Base-by-base conservation (phyloP, 2,888 invertebrate species). In the Beris morrisii region DNA sequence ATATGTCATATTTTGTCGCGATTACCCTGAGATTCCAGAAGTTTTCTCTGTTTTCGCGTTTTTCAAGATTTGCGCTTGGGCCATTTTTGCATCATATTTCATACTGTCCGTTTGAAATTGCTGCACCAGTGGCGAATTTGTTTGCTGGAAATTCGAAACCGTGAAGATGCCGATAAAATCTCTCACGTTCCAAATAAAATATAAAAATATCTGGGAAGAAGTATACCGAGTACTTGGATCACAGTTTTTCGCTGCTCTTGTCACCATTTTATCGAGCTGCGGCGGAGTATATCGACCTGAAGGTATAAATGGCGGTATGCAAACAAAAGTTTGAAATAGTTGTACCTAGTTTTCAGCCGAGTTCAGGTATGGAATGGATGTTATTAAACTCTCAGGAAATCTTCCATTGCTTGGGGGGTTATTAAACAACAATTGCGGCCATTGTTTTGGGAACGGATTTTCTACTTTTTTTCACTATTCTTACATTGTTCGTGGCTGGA, bases 241-340 rank as follows among this genome's bases (percentile, higher is more conserved):
- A 61, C 52, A 50, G 22, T 61, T 61, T 52, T 50, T 61, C 61
- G 38, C 22, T 11, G 61, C 52, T 61, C 61, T 61, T 61, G 50
- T 61, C 52, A 61, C 61, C 61, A 61, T 61, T 52, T 50, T 61
- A 22, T 61, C 52, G 50, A 3, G 38, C 9, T 38, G 5, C 9
- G 31, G 13, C 5, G 52, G 32, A 22, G 52, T 38, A 61, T 61
- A 52, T 7, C 43, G 50, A 61, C 50, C 61, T 15, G 7, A 12
- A 15, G 48, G 6, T n/a, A 48, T 48, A 15, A 12, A 48, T 13
- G 6, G 48, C n/a, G 4, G 38, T 38, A 38, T 38, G 38, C 38
- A 38, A 38, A 38, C 38, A 38, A 38, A 38, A 22, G 11, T 30
- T 13, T 15, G 52, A 54, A 31, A 31, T 7, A 31, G n/a, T 31